Evolutionary conservation across 2,888 invertebrate genomes (phyloP), one percentile per base, ranked within the genome.

Genomic region (Miltochrista miniata): DNA sequence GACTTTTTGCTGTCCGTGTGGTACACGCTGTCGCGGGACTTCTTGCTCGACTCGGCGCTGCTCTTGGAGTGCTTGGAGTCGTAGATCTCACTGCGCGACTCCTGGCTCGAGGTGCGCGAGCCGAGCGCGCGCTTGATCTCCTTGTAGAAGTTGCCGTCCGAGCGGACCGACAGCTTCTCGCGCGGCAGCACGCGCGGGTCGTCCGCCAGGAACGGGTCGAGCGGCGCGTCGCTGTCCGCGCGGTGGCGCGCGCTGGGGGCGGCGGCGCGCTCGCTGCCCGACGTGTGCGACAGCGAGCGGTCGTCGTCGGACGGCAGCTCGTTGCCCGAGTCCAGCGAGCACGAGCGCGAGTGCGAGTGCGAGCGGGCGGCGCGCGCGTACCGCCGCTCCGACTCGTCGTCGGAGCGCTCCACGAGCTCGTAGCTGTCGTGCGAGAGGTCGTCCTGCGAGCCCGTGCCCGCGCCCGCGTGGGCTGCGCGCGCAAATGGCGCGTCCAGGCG

Each of bases 351-450:
- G 70, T 91, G 92, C 45, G 84, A 87, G 60, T 44, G 77, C 51
- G 38, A 76, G 82, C 34, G 82, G 81, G 46, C 85, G 76, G 47
- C 76, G 72, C 48, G 82, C 74, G 70, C 62, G 56, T 67, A 86
- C 37, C 82, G 79, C 7, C 79, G 79, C 59, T 89, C 87, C 47
- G 92, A 92, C 71, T 93, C 93, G 72, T 94, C 95, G 68, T 94
- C 94, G 53, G 95, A 95, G 75, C 95, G 95, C 79, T 97, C 96
- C 56, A 97, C 90, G 18, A 97, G 86, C 80, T 97, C 97, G 81
- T 97, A 97, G 71, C 96, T 97, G 81, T 97, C 97, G 81, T 97
- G 97, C 31, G 97, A 96, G 30, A 97, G 89, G 85, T 97, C 97
- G 78, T 97, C 97, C 80, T 96, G 96, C 9, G 96, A 96, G 60